Base-by-base conservation (phyloP, 2,888 invertebrate species). In the Globia sparganii region DNA sequence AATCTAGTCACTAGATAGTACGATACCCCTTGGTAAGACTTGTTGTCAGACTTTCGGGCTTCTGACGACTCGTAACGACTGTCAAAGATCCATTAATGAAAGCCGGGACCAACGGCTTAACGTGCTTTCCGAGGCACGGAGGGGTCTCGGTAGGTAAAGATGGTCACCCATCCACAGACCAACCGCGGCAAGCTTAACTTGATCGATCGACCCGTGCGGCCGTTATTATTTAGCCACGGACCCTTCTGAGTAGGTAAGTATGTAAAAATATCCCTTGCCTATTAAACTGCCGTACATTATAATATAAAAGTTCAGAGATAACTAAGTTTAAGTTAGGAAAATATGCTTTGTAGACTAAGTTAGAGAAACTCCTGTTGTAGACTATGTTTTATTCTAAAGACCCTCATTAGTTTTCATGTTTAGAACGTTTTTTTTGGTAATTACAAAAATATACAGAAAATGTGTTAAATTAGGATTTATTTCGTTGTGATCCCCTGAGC, bases 271-370 rank as follows among this genome's bases (percentile, higher is more conserved):
- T 5, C 25, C 4, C 6, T 28, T 28, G 13, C 6, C 28, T 31
- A 21, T 28, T 13, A 49, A 21, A 31, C 18, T 8, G 0, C 0
- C 11, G 15, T 46, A 46, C 40, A 40, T 56, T 37, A 53, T 13
- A 25, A 53, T 13, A 25, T 18, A 28, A 69, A 28, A 59, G 18
- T 21, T 13, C 11, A 9, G n/a, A 28, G 4, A 21, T 18, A 77
- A 65, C 13, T 9, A 40, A 31, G n/a, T 77, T 62, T 40, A 49
- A 75, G 11, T 15, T 15, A 15, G 37, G 9, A 46, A 78, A 78
- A 46, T 58, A n/a, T 28, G 15, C 6, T 40, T 15, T 15, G 18
- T 5, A 6, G 18, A 34, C 3, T 9, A 34, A 53, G 40, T 77
- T 66, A 34, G 28, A n/a, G 28, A 31, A 53, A 67, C 4, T 21